Evolutionary conservation across 2,113 vertebrate species (phyloP).

Genomic region (Pangasianodon gigas): DNA sequence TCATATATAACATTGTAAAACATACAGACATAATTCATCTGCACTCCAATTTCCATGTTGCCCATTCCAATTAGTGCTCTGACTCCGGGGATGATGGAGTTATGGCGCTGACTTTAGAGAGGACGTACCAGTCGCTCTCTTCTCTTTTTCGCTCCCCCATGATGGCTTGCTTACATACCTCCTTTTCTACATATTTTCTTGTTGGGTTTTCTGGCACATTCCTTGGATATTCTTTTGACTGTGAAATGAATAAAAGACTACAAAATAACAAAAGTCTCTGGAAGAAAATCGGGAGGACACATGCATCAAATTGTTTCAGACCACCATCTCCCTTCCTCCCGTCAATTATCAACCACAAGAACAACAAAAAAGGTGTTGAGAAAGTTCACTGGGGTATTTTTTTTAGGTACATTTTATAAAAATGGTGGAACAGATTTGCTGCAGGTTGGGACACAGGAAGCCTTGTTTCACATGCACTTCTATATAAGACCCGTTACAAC

Average conservation of each 20-base stretch:
- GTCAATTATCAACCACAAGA: slow-evolving; percentile 62
- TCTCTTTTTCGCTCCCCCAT: slow-evolving; percentile 64
- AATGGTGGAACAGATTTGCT: slow-evolving; percentile 75
- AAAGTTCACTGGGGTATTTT: slow-evolving; percentile 69
- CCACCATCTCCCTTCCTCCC: slow-evolving; percentile 64
- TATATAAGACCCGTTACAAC: slow-evolving; percentile 81
- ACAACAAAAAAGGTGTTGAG: slow-evolving; percentile 73
- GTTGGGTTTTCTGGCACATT: slow-evolving; percentile 99
- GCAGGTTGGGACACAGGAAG: slow-evolving; percentile 78
- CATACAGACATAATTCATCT: slow-evolving; percentile 60
- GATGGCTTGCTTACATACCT: slow-evolving; percentile 95
- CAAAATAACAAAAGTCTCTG: slow-evolving; percentile 99
- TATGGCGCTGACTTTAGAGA: slow-evolving; percentile 58
- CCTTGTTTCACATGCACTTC: slow-evolving; percentile 80
- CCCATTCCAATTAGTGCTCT: slow-evolving; percentile 70
- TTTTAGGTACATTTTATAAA: slow-evolving; percentile 52
- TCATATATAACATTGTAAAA: slow-evolving; percentile 42
- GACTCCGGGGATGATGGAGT: slow-evolving; percentile 54
- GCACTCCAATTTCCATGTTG: slow-evolving; percentile 64
- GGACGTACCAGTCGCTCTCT: slow-evolving; percentile 70
- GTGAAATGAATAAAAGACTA: slow-evolving; percentile 99
- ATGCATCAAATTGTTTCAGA: slow-evolving; percentile 85
- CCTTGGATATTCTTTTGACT: slow-evolving; percentile 99
- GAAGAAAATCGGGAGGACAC: slow-evolving; percentile 79
- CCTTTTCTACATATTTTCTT: slow-evolving; percentile 99